These are phyloP conservation scores for Metridium senile DNA, from an alignment of 92 coral and sea anemone genomes.

Conservation along the genomic window DNA sequence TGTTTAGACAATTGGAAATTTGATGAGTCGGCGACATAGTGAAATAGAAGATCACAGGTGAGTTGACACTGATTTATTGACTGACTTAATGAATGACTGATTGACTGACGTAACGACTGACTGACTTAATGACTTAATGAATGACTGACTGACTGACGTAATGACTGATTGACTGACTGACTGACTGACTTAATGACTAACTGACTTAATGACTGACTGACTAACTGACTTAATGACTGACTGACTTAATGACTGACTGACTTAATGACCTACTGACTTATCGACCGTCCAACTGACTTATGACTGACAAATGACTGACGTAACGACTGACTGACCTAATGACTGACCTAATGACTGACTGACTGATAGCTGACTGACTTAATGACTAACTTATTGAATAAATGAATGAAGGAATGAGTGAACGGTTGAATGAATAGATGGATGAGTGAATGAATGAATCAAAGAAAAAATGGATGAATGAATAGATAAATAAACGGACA, in stretches of 20 bases:
- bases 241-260: background rate
- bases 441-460: background rate
- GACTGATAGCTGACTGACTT: background rate
- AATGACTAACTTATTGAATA: background rate
- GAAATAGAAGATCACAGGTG: slow-evolving; percentile 86
- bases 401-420: background rate
- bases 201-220: background rate
- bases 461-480: background rate
- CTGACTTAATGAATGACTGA: background rate
- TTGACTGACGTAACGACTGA: background rate
- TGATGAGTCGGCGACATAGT: slow-evolving; percentile 81
- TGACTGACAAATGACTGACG: background rate
- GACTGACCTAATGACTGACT: background rate
- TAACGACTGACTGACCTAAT: background rate
- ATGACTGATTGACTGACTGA: background rate
- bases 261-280: background rate
- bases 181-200: background rate
- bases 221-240: background rate
- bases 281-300: background rate
- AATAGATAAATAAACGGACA: background rate
- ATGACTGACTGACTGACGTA: background rate
- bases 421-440: background rate
- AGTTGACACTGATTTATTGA: background rate
- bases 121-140: background rate
- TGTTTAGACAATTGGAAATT: slow-evolving; percentile 78